These are phyloP conservation scores for Rissa tridactyla DNA, from an alignment of 2,113 vertebrate species.

Conservation along the genomic window DNA sequence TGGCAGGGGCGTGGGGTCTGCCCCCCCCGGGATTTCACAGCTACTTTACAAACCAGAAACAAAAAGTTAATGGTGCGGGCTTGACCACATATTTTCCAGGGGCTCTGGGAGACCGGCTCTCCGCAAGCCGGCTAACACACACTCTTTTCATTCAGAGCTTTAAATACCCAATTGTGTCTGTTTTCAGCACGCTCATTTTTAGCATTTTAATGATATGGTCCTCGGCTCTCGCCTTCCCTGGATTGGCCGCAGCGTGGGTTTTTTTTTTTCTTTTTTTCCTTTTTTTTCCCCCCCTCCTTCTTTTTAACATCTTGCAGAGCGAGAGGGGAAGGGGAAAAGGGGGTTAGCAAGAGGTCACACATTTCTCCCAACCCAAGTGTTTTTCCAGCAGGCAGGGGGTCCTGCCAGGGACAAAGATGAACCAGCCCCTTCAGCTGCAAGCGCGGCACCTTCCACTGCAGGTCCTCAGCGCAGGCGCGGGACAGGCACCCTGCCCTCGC, in stretches of 20 bases:
- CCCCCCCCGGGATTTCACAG: background rate
- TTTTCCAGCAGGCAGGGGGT: slow-evolving; percentile 56
- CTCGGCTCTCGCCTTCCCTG: slow-evolving; percentile 19
- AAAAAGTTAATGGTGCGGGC: slow-evolving; percentile 19
- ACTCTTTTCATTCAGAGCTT: slow-evolving; percentile 62
- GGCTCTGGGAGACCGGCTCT: slow-evolving; percentile 57
- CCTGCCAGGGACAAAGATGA: background rate
- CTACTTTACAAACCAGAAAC: slow-evolving; percentile 42
- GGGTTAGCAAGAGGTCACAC: slow-evolving; percentile 60
- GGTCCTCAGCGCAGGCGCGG: background rate
- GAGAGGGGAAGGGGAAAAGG: background rate
- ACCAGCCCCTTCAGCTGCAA: background rate
- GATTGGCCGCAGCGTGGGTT: background rate
- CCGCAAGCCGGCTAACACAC: slow-evolving; percentile 14
- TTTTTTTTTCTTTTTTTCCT: accelerated
- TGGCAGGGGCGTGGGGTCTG: background rate
- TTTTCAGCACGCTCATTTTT: slow-evolving; percentile 63
- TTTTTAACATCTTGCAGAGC: background rate
- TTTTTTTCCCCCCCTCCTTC: background rate
- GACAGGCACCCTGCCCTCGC: accelerated
- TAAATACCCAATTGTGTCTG: slow-evolving; percentile 63
- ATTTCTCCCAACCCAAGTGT: slow-evolving; percentile 49
- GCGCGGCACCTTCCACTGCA: background rate
- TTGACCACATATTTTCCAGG: slow-evolving; percentile 62
- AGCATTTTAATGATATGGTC: slow-evolving; percentile 62